These are phyloP conservation scores for Cyprinodon variegatus DNA, from an alignment of 2,113 vertebrate genomes.

Conservation along the genomic window DNA sequence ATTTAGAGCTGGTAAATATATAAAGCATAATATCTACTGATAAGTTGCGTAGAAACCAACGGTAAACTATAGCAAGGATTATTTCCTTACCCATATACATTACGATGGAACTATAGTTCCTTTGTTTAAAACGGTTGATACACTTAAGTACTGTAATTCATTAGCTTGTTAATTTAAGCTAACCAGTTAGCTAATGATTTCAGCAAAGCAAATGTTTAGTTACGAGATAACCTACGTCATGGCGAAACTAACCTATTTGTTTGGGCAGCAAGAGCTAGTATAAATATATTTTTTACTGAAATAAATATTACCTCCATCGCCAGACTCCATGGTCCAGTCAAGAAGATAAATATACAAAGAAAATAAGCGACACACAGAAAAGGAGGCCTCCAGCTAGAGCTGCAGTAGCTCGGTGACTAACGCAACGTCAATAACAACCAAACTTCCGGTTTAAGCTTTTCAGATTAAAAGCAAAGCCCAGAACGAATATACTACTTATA, in stretches of 20 bases:
- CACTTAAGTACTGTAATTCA: neutral
- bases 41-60: neutral
- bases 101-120: neutral
- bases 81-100: neutral
- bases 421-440: neutral
- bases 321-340: conserved; percentile 66
- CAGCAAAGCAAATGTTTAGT: neutral
- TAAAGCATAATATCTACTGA: neutral
- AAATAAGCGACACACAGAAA: conserved; percentile 2
- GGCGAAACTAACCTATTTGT: neutral
- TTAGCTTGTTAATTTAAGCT: neutral
- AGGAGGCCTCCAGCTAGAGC: conserved; percentile 9
- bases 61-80: neutral
- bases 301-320: conserved; percentile 61
- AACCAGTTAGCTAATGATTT: conserved; percentile 8
- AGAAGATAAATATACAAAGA: neutral
- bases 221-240: conserved; percentile 13
- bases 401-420: neutral
- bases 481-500: neutral
- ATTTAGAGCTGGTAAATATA: neutral
- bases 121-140: neutral
- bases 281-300: neutral
- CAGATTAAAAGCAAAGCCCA: conserved; percentile 39
- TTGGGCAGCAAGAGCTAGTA: neutral
- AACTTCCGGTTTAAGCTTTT: conserved; percentile 8